A percentile compares a stretch with the other conserved stretches of the same genome.
Conservation (phyloP, 2,888 invertebrate species). For the Apotomis capreana region DNA sequence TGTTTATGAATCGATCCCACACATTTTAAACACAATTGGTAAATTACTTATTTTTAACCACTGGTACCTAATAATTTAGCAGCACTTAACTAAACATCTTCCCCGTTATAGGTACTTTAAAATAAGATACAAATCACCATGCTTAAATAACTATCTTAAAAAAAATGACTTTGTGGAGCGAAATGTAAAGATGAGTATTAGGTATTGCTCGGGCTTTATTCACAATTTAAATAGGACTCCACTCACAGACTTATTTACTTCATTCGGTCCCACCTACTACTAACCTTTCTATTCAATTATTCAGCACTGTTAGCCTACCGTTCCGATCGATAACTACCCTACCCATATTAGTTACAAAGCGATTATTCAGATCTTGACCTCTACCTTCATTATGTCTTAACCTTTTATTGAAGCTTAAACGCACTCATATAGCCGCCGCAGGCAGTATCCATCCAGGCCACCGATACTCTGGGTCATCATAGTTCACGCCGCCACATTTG, state of each 20-base stretch:
- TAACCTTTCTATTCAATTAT: background rate
- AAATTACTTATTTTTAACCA: too few relatives aligned
- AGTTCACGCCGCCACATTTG: conserved; percentile 51
- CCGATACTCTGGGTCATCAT: conserved; percentile 52
- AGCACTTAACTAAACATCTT: too few relatives aligned
- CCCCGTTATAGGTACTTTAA: background rate
- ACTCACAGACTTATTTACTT: background rate
- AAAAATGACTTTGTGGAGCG: background rate
- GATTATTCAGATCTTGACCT: conserved; percentile 27
- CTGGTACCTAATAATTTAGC: too few relatives aligned
- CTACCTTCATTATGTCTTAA: background rate
- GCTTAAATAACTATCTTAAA: background rate
- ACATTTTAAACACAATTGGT: too few relatives aligned
- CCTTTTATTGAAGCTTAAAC: conserved; percentile 4
- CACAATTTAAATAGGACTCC: background rate
- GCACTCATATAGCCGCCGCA: background rate
- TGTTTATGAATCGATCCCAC: too few relatives aligned
- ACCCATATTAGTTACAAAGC: background rate
- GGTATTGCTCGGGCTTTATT: background rate
- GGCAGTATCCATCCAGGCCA: conserved; percentile 35
- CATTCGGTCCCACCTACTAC: background rate
- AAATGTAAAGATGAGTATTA: background rate
- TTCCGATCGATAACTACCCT: conserved; percentile 6
- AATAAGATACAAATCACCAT: background rate
- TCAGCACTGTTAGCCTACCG: background rate